Evolutionary conservation across 2,797 vertebrate species (phyloP).

Genomic region (Myiotriccus ornatus): DNA sequence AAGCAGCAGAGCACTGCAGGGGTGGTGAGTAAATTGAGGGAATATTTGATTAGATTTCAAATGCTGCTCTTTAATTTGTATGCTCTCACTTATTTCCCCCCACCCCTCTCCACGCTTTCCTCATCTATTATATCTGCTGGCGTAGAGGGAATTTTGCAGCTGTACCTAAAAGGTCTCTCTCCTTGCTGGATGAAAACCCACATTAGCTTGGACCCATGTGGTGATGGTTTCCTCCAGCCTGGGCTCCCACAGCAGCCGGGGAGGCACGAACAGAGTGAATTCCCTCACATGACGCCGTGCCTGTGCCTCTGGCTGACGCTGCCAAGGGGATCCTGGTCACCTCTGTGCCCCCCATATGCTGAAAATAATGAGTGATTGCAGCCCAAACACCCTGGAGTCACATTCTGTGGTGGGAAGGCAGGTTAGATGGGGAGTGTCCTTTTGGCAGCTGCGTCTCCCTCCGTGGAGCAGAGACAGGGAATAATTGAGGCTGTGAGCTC

Average conservation of each 20-base stretch:
- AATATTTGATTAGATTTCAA: conserved; percentile 73
- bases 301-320: background rate
- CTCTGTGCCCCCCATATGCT: fast-evolving
- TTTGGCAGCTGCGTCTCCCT: background rate
- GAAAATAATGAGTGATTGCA: background rate
- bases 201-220: background rate
- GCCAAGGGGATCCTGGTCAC: background rate
- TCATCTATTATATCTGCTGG: conserved; percentile 37
- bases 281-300: background rate
- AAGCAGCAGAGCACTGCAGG: conserved; percentile 62
- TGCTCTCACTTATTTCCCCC: conserved; percentile 20
- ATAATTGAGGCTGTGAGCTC: background rate
- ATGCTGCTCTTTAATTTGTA: conserved; percentile 69
- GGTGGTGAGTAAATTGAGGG: conserved; percentile 69
- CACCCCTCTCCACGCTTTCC: background rate
- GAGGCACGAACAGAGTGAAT: fast-evolving
- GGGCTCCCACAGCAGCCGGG: background rate
- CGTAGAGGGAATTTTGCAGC: conserved; percentile 11
- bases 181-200: background rate
- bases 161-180: background rate
- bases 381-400: background rate
- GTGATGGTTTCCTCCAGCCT: background rate
- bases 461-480: background rate
- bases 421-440: background rate
- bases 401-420: fast-evolving